Percentiles rank a stretch among this genome's conserved stretches.
Conservation (phyloP, 2,888 invertebrate genomes). For the Steinernema hermaphroditum region DNA sequence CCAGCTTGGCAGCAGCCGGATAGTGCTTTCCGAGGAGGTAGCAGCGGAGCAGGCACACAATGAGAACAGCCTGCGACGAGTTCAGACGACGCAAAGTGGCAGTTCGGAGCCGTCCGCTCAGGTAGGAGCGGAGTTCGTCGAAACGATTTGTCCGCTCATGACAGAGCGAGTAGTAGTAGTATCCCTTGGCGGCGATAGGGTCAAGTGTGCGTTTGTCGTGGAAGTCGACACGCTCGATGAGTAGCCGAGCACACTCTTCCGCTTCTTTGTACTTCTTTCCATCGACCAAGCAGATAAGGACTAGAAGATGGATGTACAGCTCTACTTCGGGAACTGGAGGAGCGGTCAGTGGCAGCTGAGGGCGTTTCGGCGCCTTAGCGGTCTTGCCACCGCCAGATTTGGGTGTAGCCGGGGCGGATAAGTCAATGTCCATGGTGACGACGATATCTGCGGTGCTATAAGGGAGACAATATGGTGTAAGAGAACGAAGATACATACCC, state of each 20-base stretch:
- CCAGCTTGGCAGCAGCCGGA: conserved; percentile 93
- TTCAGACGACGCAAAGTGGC: conserved; percentile 92
- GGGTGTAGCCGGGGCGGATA: conserved; percentile 30
- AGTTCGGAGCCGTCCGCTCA: conserved; percentile 88
- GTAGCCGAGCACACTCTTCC: conserved; percentile 41
- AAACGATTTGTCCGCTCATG: conserved; percentile 77
- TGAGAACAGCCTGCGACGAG: conserved; percentile 93
- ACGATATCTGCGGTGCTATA: conserved; percentile 26
- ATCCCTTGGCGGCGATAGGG: conserved; percentile 90
- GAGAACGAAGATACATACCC: conserved; percentile 20
- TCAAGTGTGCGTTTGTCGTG: conserved; percentile 91
- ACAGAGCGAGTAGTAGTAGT: conserved; percentile 86
- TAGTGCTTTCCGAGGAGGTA: conserved; percentile 93
- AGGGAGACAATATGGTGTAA: neutral
- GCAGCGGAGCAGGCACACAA: conserved; percentile 91
- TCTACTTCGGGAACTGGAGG: conserved; percentile 49
- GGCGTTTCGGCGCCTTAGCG: conserved; percentile 30
- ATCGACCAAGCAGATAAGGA: conserved; percentile 52
- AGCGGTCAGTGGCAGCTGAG: conserved; percentile 39
- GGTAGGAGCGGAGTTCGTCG: conserved; percentile 67
- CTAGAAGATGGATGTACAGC: conserved; percentile 58
- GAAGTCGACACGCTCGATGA: conserved; percentile 75
- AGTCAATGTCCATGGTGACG: conserved; percentile 43
- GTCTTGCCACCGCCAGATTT: conserved; percentile 33
- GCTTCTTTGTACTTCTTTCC: conserved; percentile 47